These are phyloP conservation scores for Piscicola geometra DNA, from an alignment of 2,888 invertebrate species.

Conservation along the genomic window DNA sequence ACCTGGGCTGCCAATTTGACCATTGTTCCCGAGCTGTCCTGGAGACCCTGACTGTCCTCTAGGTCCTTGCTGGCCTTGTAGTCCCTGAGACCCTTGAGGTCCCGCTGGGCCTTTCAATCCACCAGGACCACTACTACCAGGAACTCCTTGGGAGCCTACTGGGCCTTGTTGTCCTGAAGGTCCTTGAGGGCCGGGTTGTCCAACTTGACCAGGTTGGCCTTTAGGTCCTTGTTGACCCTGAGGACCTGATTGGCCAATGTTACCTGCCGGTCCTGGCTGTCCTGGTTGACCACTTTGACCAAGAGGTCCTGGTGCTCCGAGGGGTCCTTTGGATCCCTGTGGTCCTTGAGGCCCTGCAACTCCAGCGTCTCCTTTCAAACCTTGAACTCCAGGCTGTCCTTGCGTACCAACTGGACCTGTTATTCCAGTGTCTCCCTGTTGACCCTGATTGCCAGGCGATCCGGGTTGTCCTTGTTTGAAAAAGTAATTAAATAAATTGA, in stretches of 20 bases:
- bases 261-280: constrained; percentile 38
- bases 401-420: constrained; percentile 19
- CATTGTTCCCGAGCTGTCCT: constrained; percentile 26
- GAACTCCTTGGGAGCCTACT: constrained; percentile 15
- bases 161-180: constrained; percentile 36
- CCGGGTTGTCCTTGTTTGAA: neutral
- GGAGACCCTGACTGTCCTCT: constrained; percentile 33
- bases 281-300: constrained; percentile 36
- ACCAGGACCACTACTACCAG: constrained; percentile 30
- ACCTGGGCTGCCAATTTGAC: constrained; percentile 43
- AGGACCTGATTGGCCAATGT: constrained; percentile 35
- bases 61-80: constrained; percentile 29
- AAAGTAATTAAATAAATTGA: neutral
- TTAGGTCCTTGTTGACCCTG: constrained; percentile 22
- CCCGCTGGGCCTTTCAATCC: constrained; percentile 30
- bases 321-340: constrained; percentile 40
- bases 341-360: constrained; percentile 31
- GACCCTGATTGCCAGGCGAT: constrained; percentile 33
- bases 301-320: constrained; percentile 49
- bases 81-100: constrained; percentile 23
- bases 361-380: constrained; percentile 44
- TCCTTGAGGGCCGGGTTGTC: constrained; percentile 36
- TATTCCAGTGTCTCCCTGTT: neutral
- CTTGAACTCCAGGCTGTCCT: constrained; percentile 43
- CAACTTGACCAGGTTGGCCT: constrained; percentile 33